Conservation (phyloP, 2,888 invertebrate genomes). For the Noctua comes region DNA sequence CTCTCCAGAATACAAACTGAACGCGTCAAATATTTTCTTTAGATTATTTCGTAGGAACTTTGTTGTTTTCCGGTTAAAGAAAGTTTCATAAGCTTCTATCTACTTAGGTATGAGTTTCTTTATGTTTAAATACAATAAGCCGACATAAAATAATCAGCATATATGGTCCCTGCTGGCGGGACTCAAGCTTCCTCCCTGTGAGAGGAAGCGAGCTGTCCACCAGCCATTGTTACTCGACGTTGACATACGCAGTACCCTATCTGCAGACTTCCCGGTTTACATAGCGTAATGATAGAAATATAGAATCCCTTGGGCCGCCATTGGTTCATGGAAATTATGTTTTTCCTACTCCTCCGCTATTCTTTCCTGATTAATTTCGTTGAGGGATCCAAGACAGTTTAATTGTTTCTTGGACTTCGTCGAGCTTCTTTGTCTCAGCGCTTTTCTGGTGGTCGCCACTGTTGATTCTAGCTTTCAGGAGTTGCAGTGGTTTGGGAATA, state of each 20-base stretch:
- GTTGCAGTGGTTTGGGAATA: neutral
- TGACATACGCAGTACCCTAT: neutral
- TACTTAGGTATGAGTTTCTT: conserved; percentile 5
- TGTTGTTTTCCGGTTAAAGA: conserved; percentile 25
- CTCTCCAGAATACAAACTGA: conserved; percentile 6
- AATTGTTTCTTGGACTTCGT: neutral
- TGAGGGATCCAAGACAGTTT: neutral
- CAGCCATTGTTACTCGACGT: neutral
- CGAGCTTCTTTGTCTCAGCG: neutral
- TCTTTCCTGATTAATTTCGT: neutral
- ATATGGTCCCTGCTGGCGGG: neutral
- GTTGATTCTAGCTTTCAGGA: neutral
- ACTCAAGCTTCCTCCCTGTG: neutral
- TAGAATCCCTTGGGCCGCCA: neutral
- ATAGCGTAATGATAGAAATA: neutral
- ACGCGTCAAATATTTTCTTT: conserved; percentile 50
- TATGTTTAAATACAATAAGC: neutral
- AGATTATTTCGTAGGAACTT: conserved; percentile 33
- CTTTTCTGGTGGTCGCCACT: neutral
- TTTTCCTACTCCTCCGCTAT: neutral
- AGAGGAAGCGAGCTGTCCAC: neutral
- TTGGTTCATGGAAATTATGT: neutral
- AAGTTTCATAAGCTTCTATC: conserved; percentile 15
- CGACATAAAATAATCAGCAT: neutral
- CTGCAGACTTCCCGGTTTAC: neutral